These are phyloP conservation scores for Eremobia ochroleuca DNA, from an alignment of 2,888 invertebrate genomes.

Conservation along the genomic window DNA sequence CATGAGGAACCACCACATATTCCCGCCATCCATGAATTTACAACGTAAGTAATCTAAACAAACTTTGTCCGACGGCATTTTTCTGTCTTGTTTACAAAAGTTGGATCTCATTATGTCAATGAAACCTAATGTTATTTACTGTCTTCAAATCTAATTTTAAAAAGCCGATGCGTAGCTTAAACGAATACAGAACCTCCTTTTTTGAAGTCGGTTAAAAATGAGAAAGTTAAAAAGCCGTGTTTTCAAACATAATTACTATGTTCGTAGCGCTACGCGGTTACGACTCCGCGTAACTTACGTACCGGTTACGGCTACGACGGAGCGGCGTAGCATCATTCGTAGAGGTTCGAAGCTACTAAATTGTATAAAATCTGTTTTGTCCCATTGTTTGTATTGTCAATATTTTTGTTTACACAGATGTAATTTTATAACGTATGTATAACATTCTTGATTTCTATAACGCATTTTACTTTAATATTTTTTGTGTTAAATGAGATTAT, in stretches of 20 bases:
- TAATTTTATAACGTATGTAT: not conserved
- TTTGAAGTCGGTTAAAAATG: too few relatives aligned
- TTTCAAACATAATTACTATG: not conserved
- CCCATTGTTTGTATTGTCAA: conserved; percentile 3
- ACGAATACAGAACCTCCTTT: too few relatives aligned
- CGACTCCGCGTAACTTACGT: conserved; percentile 25
- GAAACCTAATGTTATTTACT: not conserved
- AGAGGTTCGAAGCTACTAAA: conserved; percentile 16
- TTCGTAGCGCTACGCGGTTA: conserved; percentile 42
- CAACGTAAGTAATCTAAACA: conserved; percentile 92
- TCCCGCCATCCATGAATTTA: conserved; percentile 95
- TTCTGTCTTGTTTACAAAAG: conserved; percentile 18
- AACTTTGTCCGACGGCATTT: conserved; percentile 39
- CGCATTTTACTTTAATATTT: not conserved
- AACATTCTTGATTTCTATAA: not conserved
- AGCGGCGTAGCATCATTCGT: conserved; percentile 28
- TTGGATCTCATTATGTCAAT: not conserved
- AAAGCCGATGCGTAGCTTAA: not conserved
- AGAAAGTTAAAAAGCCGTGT: not conserved
- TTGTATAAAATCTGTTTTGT: not conserved
- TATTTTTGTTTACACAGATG: not conserved
- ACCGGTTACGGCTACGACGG: conserved; percentile 45
- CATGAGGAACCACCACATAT: conserved; percentile 93
- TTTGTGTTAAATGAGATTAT: not conserved
- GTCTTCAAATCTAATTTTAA: not conserved